These are phyloP conservation scores for Redunca redunca DNA, from an alignment of 2,113 vertebrate genomes.

Conservation along the genomic window DNA sequence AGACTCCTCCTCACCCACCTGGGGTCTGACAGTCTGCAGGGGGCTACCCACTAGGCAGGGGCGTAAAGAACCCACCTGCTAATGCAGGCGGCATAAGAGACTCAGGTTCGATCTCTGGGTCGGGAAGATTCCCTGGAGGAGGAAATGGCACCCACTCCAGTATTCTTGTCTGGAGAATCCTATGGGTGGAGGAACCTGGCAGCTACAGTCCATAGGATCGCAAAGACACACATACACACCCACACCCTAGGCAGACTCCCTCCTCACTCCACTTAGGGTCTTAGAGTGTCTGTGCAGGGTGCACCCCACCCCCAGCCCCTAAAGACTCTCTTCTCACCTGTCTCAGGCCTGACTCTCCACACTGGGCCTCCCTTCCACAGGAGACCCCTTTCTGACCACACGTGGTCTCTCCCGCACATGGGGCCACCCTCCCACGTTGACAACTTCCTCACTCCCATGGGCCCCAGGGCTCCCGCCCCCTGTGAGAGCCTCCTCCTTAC, in stretches of 20 bases:
- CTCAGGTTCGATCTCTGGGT: neutral
- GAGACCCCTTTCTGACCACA: too few species aligned
- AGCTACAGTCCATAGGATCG: neutral
- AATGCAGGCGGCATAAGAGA: neutral
- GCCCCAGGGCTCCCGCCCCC: rapidly evolving
- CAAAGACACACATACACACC: neutral
- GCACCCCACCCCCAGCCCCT: neutral
- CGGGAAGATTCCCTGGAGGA: neutral
- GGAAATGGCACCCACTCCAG: neutral
- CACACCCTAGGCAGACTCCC: neutral
- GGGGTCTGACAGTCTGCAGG: neutral
- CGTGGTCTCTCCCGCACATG: too few species aligned
- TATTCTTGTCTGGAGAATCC: neutral
- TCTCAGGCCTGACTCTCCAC: neutral
- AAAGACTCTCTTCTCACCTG: neutral
- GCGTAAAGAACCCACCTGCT: neutral
- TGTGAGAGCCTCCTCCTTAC: neutral
- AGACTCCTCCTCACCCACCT: neutral
- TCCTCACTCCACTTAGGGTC: neutral
- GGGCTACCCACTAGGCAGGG: neutral
- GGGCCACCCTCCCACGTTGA: too few species aligned
- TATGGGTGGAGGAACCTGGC: neutral
- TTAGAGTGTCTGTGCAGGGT: neutral
- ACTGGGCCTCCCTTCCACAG: neutral
- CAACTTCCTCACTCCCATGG: neutral